Evolutionary conservation across 2,888 invertebrate genomes (phyloP), one percentile per base, ranked within the genome.

Genomic region (Pelosia muscerda): DNA sequence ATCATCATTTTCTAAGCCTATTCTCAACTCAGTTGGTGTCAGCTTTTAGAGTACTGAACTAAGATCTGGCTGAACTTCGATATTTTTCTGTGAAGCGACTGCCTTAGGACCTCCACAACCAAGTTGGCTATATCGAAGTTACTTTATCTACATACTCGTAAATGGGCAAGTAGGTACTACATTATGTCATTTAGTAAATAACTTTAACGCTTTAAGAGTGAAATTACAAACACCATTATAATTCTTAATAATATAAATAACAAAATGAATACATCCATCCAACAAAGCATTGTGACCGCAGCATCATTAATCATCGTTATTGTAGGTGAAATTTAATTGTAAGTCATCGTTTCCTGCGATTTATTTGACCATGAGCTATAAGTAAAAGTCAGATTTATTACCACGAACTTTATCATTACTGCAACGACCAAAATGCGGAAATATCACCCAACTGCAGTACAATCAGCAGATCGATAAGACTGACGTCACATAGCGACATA

Each of bases 401-500:
- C 23, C 23, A 22, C 34, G 23, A 15, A 42, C 19, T 42, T 42
- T 26, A 42, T n/a, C 31, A 22, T 23, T 9, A 22, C 19, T 6
- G 11, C 11, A 11, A 23, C 2, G 4, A 22, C 11, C 9, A 28
- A 15, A 31, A 54, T 4, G 19, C 62, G 53, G 49, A 62, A 53
- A 62, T 53, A 62, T 31, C n/a, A 49, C n/a, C 19, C 49, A 49
- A 49, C n/a, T 49, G n/a, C 49, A n/a, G n/a, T n/a, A n/a, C n/a
- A n/a, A 42, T 34, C 34, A 15, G 34, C n/a, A 49, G n/a, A 56
- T 58, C 63, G 57, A 55, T n/a, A 56, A 31, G 1, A 8, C 6
- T 49, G 59, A 59, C 31, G 63, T 66, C 31, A 69, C 55, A 15
- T n/a, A 15, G 23, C 55, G 63, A 63, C 11, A 42, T 23, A 23